phyloP scores from a whole-genome alignment of 2,888 invertebrate genomes.

The Carcina quercana region DNA sequence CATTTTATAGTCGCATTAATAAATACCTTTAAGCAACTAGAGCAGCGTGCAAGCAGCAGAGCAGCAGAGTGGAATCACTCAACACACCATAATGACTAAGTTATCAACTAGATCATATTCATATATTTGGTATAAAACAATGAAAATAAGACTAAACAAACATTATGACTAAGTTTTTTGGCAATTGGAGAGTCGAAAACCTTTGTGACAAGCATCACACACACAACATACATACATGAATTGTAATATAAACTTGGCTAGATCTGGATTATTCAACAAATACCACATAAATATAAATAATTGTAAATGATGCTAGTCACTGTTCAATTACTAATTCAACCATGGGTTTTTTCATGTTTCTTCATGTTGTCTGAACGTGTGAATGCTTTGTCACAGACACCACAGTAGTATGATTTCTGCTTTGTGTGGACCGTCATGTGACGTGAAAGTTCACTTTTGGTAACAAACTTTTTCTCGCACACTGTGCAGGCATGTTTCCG shows the following conservation, averaged over 20 bases:
- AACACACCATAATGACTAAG: slow-evolving; percentile 71
- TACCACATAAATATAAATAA: slow-evolving; percentile 22
- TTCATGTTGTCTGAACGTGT: slow-evolving; percentile 72
- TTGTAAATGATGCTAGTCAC: slow-evolving; percentile 26
- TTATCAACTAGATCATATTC: slow-evolving; percentile 67
- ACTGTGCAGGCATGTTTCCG: slow-evolving; percentile 70
- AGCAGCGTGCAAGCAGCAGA: slow-evolving; percentile 67
- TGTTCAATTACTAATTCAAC: slow-evolving; percentile 30
- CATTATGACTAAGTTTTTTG: slow-evolving; percentile 66
- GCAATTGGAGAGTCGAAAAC: slow-evolving; percentile 69
- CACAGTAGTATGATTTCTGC: slow-evolving; percentile 70
- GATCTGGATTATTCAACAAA: slow-evolving; percentile 13
- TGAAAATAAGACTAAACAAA: slow-evolving; percentile 49
- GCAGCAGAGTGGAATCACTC: slow-evolving; percentile 49
- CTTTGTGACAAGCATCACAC: slow-evolving; percentile 39
- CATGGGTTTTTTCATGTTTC: slow-evolving; percentile 73
- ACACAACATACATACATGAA: slow-evolving; percentile 2
- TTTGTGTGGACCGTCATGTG: slow-evolving; percentile 73
- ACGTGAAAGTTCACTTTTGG: slow-evolving; percentile 70
- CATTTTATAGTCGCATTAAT: slow-evolving; percentile 52
- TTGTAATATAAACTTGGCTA: slow-evolving; percentile 7
- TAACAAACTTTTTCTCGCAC: slow-evolving; percentile 71
- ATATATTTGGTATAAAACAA: slow-evolving; percentile 60
- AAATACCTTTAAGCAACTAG: slow-evolving; percentile 57
- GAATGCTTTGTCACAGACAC: slow-evolving; percentile 70